Percentiles rank a stretch among this genome's conserved stretches.
phyloP scores from a whole-genome alignment of 2,113 vertebrate species.

The Rhodinocichla rosea region DNA sequence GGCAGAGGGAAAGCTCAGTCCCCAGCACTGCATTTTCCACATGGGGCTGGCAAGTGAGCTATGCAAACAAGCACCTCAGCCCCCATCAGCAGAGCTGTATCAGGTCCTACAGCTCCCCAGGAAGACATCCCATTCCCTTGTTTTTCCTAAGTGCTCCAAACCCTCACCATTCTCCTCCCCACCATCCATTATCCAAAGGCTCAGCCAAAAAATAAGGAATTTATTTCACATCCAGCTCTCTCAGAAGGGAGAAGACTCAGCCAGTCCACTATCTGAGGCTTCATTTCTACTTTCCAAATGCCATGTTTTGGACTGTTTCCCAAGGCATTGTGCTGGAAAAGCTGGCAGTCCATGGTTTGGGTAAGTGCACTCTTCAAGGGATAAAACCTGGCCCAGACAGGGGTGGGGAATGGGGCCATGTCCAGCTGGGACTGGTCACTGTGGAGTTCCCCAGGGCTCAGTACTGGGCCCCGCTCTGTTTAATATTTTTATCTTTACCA shows the following conservation, averaged over 20 bases:
- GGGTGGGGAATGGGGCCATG: background rate
- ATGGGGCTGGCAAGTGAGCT: background rate
- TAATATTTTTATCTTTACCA: background rate
- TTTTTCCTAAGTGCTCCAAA: background rate
- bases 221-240: background rate
- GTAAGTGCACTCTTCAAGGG: background rate
- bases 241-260: background rate
- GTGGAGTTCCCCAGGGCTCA: background rate
- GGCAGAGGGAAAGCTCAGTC: background rate
- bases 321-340: background rate
- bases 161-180: background rate
- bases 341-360: background rate
- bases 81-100: background rate
- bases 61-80: background rate
- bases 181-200: background rate
- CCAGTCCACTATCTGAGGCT: background rate
- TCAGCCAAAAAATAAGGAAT: background rate
- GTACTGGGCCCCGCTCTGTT: background rate
- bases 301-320: background rate
- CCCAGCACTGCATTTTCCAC: background rate
- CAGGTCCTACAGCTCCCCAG: background rate
- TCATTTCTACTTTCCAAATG: background rate
- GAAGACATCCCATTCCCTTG: background rate
- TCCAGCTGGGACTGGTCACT: background rate
- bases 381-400: background rate